Evolutionary conservation across 2,888 invertebrate genomes (phyloP).

Genomic region (Synergus itoensis): DNA sequence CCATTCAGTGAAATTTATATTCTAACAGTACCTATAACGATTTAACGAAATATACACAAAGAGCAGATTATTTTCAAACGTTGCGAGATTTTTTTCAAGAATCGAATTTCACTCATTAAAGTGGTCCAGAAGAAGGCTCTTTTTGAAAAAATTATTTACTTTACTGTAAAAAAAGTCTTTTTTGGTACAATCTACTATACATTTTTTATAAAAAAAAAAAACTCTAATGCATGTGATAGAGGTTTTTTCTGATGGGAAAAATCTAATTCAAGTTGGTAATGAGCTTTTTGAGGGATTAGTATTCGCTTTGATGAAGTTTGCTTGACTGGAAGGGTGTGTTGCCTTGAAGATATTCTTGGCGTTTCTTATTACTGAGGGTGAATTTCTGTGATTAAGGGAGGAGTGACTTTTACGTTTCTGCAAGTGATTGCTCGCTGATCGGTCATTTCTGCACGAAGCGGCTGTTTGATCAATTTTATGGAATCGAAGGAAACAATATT

Average conservation of each 20-base stretch:
- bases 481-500: conserved; percentile 69
- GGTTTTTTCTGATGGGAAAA: not conserved
- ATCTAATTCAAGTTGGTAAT: not conserved
- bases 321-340: not conserved
- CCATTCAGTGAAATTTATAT: not conserved
- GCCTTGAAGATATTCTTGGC: not conserved
- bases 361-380: not conserved
- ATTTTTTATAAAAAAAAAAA: not conserved
- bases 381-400: conserved; percentile 30
- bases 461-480: conserved; percentile 72
- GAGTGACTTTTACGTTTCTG: conserved; percentile 45
- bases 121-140: not conserved
- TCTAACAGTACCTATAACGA: not conserved
- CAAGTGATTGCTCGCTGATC: conserved; percentile 46
- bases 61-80: not conserved
- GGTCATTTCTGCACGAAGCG: conserved; percentile 48
- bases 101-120: not conserved
- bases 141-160: no score
- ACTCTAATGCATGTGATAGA: not conserved
- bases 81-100: not conserved
- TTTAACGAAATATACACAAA: not conserved
- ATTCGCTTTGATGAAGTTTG: not conserved
- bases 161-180: not conserved
- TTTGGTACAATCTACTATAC: not conserved
- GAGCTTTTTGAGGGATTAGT: not conserved